Evolutionary conservation across 2,113 vertebrate genomes (phyloP).

Genomic region (Paraplagusia blochii): DNA sequence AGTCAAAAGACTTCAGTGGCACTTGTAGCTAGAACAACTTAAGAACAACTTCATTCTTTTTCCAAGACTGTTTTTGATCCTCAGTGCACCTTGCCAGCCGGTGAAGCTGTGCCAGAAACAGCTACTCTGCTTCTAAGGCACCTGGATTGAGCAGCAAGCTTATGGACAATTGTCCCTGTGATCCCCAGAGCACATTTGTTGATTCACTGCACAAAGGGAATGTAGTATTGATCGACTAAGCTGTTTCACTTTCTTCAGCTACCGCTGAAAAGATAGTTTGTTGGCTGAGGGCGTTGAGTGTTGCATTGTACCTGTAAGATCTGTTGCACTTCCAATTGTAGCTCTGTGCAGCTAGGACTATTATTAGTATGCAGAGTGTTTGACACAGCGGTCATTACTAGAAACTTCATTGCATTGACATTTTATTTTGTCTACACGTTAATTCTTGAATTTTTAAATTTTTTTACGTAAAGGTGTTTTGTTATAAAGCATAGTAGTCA

Average conservation of each 20-base stretch:
- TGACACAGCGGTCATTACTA: too few species aligned
- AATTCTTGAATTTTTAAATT: too few species aligned
- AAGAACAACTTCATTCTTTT: too few species aligned
- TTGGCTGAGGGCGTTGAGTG: slow-evolving; percentile 30
- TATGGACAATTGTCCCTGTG: slow-evolving; percentile 31
- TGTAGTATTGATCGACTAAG: slow-evolving; percentile 61
- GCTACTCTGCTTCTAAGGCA: background rate
- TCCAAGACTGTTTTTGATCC: too few species aligned
- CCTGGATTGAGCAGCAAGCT: slow-evolving; percentile 27
- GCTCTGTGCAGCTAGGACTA: background rate
- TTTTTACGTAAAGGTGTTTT: too few species aligned
- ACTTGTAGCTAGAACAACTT: too few species aligned
- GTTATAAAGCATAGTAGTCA: too few species aligned
- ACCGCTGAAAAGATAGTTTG: slow-evolving; percentile 39
- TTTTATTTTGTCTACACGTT: too few species aligned
- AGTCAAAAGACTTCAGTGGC: too few species aligned
- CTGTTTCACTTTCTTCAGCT: slow-evolving; percentile 57
- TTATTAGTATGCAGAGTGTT: slow-evolving; percentile 4
- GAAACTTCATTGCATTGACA: too few species aligned
- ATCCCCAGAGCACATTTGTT: slow-evolving; percentile 53
- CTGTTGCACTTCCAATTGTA: background rate
- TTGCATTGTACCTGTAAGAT: slow-evolving; percentile 8
- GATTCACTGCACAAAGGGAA: slow-evolving; percentile 53
- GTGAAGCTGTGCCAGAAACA: too few species aligned
- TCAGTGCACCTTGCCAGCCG: too few species aligned